These are phyloP conservation scores for Theonella swinhoei DNA, from an alignment of 37 sponge, comb jelly and placozoan species.

Conservation along the genomic window DNA sequence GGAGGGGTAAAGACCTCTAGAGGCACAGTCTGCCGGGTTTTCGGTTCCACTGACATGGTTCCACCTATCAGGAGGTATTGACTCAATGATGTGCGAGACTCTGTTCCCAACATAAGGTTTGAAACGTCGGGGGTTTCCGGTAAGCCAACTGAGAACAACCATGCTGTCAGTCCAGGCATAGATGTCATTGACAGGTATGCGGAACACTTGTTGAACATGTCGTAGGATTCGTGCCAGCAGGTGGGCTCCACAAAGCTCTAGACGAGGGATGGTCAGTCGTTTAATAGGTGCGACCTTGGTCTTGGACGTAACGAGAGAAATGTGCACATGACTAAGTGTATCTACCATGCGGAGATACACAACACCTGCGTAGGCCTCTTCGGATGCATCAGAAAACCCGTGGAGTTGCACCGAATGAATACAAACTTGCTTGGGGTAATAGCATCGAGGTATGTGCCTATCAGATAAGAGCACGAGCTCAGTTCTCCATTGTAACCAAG, in stretches of 20 bases:
- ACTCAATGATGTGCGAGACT: slow-evolving; percentile 1
- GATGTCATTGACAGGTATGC: neutral
- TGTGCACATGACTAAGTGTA: neutral
- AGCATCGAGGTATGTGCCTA: neutral
- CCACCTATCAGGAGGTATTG: slow-evolving; percentile 8
- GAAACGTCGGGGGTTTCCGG: slow-evolving; percentile 15
- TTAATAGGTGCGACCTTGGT: slow-evolving; percentile 12
- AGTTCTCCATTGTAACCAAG: neutral
- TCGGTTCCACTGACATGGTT: neutral
- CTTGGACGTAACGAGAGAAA: neutral
- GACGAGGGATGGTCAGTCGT: neutral
- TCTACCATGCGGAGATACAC: neutral
- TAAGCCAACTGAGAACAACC: slow-evolving; percentile 6
- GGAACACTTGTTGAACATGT: neutral
- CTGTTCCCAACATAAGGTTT: slow-evolving; percentile 26
- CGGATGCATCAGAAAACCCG: neutral
- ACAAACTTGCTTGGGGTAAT: neutral
- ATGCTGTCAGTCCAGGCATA: slow-evolving; percentile 19
- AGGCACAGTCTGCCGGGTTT: slow-evolving; percentile 19
- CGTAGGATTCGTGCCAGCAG: neutral
- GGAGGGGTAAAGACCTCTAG: slow-evolving; percentile 23
- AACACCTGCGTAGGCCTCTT: neutral
- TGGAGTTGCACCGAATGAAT: neutral
- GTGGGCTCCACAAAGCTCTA: slow-evolving; percentile 10
- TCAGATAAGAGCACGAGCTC: neutral